Conservation (phyloP, 2,113 vertebrate genomes). For the Machaerirhynchus nigripectus region DNA sequence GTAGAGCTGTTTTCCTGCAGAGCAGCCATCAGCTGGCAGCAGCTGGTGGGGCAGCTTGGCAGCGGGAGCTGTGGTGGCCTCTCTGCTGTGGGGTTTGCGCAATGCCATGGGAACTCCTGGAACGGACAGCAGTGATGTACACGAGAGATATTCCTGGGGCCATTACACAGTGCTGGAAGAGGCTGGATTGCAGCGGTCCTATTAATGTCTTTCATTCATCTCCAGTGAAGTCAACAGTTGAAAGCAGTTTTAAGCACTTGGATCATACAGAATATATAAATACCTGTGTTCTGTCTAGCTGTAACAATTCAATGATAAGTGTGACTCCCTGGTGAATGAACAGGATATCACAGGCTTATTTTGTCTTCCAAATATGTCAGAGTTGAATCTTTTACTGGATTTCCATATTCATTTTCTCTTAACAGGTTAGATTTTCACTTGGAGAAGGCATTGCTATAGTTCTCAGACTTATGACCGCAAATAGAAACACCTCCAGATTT, state of each 20-base stretch:
- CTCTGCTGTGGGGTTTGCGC: neutral
- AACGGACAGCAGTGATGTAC: neutral
- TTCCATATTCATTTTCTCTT: neutral
- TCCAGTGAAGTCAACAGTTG: conserved; percentile 21
- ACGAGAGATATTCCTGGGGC: conserved; percentile 7
- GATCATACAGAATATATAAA: conserved; percentile 47
- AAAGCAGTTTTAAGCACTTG: conserved; percentile 42
- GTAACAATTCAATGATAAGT: neutral
- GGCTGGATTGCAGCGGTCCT: neutral
- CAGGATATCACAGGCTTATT: conserved; percentile 31
- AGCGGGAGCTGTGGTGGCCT: neutral
- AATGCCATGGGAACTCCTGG: neutral
- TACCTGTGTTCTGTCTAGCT: conserved; percentile 33
- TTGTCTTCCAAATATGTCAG: conserved; percentile 30
- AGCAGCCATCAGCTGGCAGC: neutral
- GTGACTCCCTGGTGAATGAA: conserved; percentile 3
- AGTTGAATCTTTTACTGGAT: conserved; percentile 21
- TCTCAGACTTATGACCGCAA: neutral
- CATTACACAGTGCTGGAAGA: neutral
- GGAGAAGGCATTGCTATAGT: neutral
- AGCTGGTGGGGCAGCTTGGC: neutral
- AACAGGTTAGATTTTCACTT: neutral
- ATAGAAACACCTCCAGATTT: neutral
- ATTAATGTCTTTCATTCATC: conserved; percentile 33
- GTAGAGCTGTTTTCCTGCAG: neutral